Conservation (phyloP, 2,888 invertebrate genomes). For the Eugnorisma glareosa region DNA sequence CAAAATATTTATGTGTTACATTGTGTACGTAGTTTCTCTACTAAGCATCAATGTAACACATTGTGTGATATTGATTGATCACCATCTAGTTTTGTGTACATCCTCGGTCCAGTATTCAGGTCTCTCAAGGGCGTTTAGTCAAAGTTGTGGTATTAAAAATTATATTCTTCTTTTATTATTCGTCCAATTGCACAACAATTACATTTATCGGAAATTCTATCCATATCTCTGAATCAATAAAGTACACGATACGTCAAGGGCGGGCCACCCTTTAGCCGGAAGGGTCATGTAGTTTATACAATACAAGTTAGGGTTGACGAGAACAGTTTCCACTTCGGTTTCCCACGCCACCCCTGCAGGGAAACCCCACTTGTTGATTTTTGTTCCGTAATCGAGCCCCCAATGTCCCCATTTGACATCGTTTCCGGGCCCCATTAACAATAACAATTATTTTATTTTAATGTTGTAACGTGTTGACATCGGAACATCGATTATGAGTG, state of each 20-base stretch:
- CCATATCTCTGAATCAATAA: conserved; percentile 62
- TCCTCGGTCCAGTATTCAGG: background rate
- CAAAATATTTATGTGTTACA: conserved; percentile 47
- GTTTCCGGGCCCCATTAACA: conserved; percentile 82
- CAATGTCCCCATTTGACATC: conserved; percentile 77
- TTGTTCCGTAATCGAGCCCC: conserved; percentile 82
- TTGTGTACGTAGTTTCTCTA: conserved; percentile 2
- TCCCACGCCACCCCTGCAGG: conserved; percentile 86
- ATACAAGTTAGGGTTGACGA: conserved; percentile 81
- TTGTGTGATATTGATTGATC: conserved; percentile 13
- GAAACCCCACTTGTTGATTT: conserved; percentile 88
- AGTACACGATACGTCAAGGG: conserved; percentile 43
- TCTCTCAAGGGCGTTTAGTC: background rate
- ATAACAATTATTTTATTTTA: conserved; percentile 75
- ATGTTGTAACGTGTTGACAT: conserved; percentile 70
- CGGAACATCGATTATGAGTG: conserved; percentile 60
- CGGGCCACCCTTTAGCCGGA: conserved; percentile 74
- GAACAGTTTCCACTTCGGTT: conserved; percentile 84
- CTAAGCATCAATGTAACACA: background rate
- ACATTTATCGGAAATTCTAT: conserved; percentile 29
- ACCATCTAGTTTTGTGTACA: background rate
- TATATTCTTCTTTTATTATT: background rate
- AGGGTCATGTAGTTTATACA: conserved; percentile 78
- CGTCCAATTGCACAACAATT: background rate
- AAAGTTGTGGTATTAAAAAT: background rate